Evolutionary conservation across 2,797 vertebrate genomes (phyloP).

Genomic region (Babyrousa celebensis): DNA sequence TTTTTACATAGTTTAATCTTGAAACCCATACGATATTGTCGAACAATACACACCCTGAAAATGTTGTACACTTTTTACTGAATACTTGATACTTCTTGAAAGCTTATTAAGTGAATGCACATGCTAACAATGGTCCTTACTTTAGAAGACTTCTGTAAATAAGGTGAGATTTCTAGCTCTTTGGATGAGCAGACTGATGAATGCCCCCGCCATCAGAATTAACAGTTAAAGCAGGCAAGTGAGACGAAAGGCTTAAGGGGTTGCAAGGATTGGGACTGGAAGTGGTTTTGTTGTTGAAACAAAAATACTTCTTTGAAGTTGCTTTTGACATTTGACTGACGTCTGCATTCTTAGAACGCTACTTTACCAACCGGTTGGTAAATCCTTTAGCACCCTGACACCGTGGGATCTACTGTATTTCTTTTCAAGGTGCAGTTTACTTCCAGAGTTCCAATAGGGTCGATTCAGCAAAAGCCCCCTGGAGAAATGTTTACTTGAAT

Average conservation of each 20-base stretch:
- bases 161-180: constrained; percentile 73
- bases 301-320: constrained; percentile 64
- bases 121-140: constrained; percentile 80
- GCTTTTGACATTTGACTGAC: constrained; percentile 75
- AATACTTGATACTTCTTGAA: constrained; percentile 83
- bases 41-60: constrained; percentile 56
- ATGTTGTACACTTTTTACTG: constrained; percentile 85
- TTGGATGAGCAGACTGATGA: constrained; percentile 61
- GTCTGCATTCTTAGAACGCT: constrained; percentile 58
- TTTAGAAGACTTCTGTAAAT: constrained; percentile 79
- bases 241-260: constrained; percentile 68
- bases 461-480: constrained; percentile 61
- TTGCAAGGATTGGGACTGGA: constrained; percentile 72
- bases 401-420: constrained; percentile 73
- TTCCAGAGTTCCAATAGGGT: constrained; percentile 83
- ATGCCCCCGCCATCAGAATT: constrained; percentile 61
- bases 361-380: constrained; percentile 54
- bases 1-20: constrained; percentile 77
- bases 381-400: constrained; percentile 39
- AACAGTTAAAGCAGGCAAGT: constrained; percentile 71
- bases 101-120: constrained; percentile 80
- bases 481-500: constrained; percentile 79
- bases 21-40: constrained; percentile 82
- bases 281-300: constrained; percentile 77
- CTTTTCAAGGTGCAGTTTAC: constrained; percentile 86